These are phyloP conservation scores for Anguilla anguilla DNA, from an alignment of 2,797 vertebrate species.

Conservation along the genomic window DNA sequence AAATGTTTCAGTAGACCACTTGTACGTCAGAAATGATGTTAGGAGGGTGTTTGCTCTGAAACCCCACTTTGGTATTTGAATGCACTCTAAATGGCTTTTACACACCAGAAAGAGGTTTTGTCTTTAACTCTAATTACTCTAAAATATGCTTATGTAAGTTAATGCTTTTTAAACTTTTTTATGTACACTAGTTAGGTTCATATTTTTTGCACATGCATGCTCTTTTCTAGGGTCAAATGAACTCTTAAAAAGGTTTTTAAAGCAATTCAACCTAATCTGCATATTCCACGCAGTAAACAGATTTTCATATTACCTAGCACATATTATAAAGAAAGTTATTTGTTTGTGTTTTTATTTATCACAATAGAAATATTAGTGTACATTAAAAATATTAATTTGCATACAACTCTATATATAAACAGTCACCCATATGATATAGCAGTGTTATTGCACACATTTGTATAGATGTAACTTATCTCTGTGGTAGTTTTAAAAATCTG, in stretches of 20 bases:
- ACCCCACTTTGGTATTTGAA: neutral
- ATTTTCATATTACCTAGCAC: neutral
- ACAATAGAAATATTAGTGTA: neutral
- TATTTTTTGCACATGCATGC: constrained; percentile 8
- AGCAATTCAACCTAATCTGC: neutral
- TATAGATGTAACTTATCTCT: neutral
- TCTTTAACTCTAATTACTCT: neutral
- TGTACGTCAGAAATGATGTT: neutral
- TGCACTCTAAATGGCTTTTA: constrained; percentile 6
- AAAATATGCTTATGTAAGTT: neutral
- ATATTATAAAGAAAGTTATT: neutral
- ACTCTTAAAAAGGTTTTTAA: neutral
- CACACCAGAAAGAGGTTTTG: neutral
- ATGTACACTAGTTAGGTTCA: neutral
- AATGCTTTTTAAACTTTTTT: neutral
- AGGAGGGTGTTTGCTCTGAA: constrained; percentile 5
- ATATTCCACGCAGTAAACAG: neutral
- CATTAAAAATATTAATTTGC: neutral
- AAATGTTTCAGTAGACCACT: neutral
- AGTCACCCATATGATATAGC: neutral
- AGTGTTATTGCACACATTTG: neutral
- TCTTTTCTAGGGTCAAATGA: neutral
- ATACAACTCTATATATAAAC: neutral
- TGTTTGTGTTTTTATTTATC: neutral
- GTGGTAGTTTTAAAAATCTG: too few relatives aligned